These are phyloP conservation scores for Acrossocheilus wenchowensis DNA, from an alignment of 2,797 vertebrate species.

Conservation along the genomic window DNA sequence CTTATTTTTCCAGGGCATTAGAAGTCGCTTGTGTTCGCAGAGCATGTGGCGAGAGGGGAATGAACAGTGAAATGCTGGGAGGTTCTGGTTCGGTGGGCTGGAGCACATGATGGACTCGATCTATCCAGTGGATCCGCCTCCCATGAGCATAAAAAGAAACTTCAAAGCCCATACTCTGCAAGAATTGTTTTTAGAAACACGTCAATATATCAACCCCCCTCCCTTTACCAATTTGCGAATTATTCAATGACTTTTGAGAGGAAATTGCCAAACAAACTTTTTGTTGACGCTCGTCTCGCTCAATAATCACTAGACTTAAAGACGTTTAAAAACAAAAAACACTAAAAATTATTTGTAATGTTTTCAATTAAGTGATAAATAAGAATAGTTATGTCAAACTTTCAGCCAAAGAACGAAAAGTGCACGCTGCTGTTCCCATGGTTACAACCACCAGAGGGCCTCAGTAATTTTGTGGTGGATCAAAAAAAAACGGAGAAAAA, in stretches of 20 bases:
- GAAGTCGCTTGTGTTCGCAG: no score
- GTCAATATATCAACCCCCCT: neutral
- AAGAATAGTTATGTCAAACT: no score
- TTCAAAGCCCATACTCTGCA: neutral
- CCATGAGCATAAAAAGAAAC: neutral
- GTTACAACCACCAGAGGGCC: neutral
- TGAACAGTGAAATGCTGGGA: slow-evolving; percentile 17
- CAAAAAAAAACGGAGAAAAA: no score
- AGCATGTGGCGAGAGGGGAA: neutral
- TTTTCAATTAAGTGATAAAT: neutral
- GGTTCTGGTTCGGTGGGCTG: slow-evolving; percentile 42
- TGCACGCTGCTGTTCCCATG: neutral
- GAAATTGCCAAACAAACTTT: neutral
- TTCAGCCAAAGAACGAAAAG: neutral
- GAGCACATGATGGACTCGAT: slow-evolving; percentile 61
- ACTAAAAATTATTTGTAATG: neutral
- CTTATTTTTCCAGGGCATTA: neutral
- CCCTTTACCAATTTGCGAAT: neutral
- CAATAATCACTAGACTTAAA: neutral
- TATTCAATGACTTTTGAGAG: neutral
- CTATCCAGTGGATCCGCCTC: slow-evolving; percentile 79
- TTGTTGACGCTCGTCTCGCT: neutral
- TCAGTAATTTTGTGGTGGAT: neutral
- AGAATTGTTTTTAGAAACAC: neutral
- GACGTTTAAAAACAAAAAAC: no score